Evolutionary conservation across 2,797 vertebrate genomes (phyloP).

Genomic region (Corythornis leucogaster): DNA sequence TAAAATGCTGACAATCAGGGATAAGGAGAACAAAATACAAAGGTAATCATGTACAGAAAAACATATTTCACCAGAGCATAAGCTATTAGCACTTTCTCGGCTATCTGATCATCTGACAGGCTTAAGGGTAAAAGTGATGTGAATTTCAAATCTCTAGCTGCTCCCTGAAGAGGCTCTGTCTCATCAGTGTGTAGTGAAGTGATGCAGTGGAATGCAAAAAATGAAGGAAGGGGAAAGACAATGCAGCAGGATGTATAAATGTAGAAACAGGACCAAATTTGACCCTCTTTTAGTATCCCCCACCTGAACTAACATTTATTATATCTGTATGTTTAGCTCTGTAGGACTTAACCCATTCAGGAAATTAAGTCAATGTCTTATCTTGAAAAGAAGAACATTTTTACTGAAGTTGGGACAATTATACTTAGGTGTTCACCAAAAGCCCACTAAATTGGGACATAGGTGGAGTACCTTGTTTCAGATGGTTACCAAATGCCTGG

Average conservation of each 20-base stretch:
- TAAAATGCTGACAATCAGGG: constrained; percentile 79
- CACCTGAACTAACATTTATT: constrained; percentile 21
- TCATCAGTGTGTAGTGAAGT: constrained; percentile 56
- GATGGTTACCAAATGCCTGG: background rate
- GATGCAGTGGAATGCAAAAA: constrained; percentile 51
- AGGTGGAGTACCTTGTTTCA: background rate
- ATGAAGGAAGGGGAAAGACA: constrained; percentile 1
- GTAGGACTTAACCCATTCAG: constrained; percentile 9
- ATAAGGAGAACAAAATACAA: constrained; percentile 77
- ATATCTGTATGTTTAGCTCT: background rate
- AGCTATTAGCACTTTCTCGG: constrained; percentile 76
- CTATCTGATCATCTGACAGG: constrained; percentile 79
- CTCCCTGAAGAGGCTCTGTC: constrained; percentile 56
- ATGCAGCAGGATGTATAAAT: background rate
- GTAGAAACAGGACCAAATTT: background rate
- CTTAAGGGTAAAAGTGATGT: constrained; percentile 71
- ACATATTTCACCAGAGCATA: constrained; percentile 76
- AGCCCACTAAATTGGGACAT: background rate
- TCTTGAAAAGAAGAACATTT: constrained; percentile 10
- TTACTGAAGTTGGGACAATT: constrained; percentile 27
- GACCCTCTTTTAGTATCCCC: background rate
- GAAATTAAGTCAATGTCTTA: constrained; percentile 19
- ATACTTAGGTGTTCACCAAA: background rate
- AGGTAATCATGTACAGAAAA: constrained; percentile 78
- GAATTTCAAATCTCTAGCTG: constrained; percentile 73